Evolutionary conservation across 2,888 invertebrate species (phyloP), one percentile per base, ranked within the genome.

Genomic region (Alsophila aescularia): DNA sequence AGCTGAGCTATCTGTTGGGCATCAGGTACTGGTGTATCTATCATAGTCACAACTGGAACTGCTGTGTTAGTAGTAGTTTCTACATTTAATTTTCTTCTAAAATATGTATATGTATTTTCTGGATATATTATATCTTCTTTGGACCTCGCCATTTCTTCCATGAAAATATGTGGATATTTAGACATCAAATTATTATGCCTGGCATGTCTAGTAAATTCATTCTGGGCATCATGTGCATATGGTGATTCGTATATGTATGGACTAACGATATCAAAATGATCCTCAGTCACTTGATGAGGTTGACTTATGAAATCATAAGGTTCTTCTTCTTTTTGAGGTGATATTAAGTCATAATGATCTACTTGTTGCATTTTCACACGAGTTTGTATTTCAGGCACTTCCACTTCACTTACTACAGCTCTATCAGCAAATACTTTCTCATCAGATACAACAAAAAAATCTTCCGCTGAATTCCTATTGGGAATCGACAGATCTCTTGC

Each of bases 121-220:
- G 50, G 51, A 27, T 13, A 36, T n/a, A 57, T n/a, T n/a, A n/a
- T 60, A 34, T 76, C 72, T 55, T 83, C 83, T 45, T 73, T 77
- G 0, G 83, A 76, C 52, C 58, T 73, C 0, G 69, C 58, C 12
- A 74, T 60, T 51, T 83, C 81, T 49, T 86, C 85, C 68, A 83
- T 66, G 35, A 90, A 82, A 27, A 90, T 70, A 47, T 90, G 90
- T 1, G 90, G 90, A 45, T 90, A 90, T 70, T 81, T 86, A 0
- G 84, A 78, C 83, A 86, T 85, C 3, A 87, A 64, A 3, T 70
- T 60, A 53, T 79, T 83, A 21, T 80, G 79, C 45, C 78, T 72
- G 0, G 73, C 72, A 61, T 62, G 72, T 12, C 64, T 66, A 6
- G 67, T 64, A 13, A 81, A 83, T 9, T 52, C 32, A 7, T 34